Base-by-base conservation (phyloP, 2,888 invertebrate species). In the Caenorhabditis sp. region DNA sequence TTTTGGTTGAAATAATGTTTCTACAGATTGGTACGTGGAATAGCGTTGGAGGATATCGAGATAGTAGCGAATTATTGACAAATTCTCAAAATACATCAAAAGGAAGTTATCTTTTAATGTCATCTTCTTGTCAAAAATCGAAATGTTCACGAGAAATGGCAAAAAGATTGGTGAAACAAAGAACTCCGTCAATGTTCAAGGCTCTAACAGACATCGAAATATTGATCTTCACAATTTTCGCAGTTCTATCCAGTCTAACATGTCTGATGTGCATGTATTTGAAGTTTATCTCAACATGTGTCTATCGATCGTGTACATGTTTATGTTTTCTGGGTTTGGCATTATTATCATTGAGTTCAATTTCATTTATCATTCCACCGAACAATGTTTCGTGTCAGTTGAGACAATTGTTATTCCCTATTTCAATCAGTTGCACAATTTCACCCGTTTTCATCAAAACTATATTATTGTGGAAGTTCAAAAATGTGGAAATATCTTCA, bases 191-290 rank as follows among this genome's bases (percentile, higher is more conserved):
- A 5, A 74, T 83, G 50, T 60, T 59, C 31, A 70, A 74, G 21
- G 72, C 78, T 1, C 64, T 83, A 2, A 73, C 69, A 23, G 75
- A 79, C 57, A 21, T 78, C 23, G 69, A 76, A 21, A 76, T 82
- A 1, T 63, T 83, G 58, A 67, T 83, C 17, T 83, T 82, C 69
- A 63, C 76, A 1, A 76, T 76, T 12, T 64, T 74, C 49, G 66
- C 79, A 49, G 81, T 83, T 6, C 37, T 81, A 17, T 67, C 79
- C 23, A 76, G 78, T 50, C 68, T 81, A 19, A 76, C 81, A 24
- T 83, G 81, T 55, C 69, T 82, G 26, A 74, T 83, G 79, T 82
- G 83, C 55, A 83, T 83, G 69, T 84, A 84, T 58, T 77, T 83
- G 54, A 77, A 81, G 61, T 74, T 84, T 36, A 77, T 84, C 6